phyloP scores from a whole-genome alignment of 1,140 invertebrate genomes.

The Sarcophaga bullata region DNA sequence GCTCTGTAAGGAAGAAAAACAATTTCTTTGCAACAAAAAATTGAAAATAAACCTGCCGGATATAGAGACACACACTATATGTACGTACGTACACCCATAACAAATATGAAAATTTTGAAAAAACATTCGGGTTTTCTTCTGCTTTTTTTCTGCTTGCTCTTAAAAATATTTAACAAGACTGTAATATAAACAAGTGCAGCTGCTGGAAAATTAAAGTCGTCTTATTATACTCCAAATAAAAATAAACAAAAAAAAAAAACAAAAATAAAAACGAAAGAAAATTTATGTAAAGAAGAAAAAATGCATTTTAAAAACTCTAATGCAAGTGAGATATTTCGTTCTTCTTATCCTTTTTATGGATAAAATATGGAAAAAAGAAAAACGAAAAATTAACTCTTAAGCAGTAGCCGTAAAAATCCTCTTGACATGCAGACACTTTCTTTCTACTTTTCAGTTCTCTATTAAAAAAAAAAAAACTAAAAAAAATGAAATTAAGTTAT shows the following conservation, averaged over 20 bases:
- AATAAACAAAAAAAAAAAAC: conserved; percentile 8
- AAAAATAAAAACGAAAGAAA: too few species aligned
- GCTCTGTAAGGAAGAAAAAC: conserved; percentile 11
- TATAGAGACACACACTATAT: background rate
- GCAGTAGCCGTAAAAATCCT: conserved; percentile 40
- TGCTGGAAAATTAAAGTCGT: conserved; percentile 35
- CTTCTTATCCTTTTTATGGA: too few species aligned
- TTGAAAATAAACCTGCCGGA: conserved; percentile 38
- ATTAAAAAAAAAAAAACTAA: background rate
- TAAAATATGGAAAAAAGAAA: too few species aligned
- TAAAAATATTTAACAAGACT: background rate
- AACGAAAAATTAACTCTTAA: conserved; percentile 15
- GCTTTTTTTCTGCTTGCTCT: background rate
- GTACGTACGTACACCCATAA: background rate
- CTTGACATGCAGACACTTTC: conserved; percentile 35
- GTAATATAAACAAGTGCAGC: conserved; percentile 29
- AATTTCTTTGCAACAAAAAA: background rate
- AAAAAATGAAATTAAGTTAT: conserved; percentile 33
- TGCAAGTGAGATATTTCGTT: too few species aligned
- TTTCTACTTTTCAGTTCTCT: background rate
- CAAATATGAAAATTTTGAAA: background rate
- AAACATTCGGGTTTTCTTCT: too few species aligned
- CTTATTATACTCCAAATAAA: background rate
- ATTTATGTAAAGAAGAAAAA: too few species aligned
- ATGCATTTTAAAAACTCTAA: too few species aligned